These are phyloP conservation scores for Lycodopsis pacificus DNA, from an alignment of 2,797 vertebrate species.

Conservation along the genomic window DNA sequence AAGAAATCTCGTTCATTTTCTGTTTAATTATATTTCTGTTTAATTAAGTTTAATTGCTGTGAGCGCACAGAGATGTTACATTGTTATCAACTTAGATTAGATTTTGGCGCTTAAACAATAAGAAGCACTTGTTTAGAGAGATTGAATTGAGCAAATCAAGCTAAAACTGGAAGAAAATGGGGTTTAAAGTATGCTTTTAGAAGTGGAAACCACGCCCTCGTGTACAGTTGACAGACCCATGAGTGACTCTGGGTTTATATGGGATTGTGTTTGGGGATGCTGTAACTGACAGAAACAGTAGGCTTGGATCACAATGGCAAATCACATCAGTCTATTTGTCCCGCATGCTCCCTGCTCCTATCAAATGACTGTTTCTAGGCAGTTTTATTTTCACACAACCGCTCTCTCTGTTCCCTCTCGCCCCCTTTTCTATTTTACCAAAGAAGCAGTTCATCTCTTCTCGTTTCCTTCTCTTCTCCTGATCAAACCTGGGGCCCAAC, in stretches of 20 bases:
- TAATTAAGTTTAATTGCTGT: neutral
- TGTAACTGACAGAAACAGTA: slow-evolving; percentile 15
- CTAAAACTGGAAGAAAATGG: neutral
- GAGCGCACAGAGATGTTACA: neutral
- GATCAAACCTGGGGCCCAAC: slow-evolving; percentile 63
- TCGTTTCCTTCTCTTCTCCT: slow-evolving; percentile 18
- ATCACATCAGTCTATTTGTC: slow-evolving; percentile 47
- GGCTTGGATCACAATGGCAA: slow-evolving; percentile 38
- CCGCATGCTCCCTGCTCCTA: slow-evolving; percentile 37
- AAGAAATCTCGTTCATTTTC: neutral
- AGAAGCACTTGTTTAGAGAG: neutral
- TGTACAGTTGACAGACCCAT: slow-evolving; percentile 5
- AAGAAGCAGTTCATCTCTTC: slow-evolving; percentile 26
- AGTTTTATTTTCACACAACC: slow-evolving; percentile 52
- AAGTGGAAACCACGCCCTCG: neutral
- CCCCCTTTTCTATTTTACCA: slow-evolving; percentile 10
- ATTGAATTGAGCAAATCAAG: neutral
- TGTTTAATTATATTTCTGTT: neutral
- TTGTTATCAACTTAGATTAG: neutral
- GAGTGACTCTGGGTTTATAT: slow-evolving; percentile 12
- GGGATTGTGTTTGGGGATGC: slow-evolving; percentile 18
- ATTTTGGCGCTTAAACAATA: neutral
- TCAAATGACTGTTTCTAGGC: slow-evolving; percentile 66
- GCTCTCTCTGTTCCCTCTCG: slow-evolving; percentile 18
- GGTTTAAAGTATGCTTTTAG: neutral